Evolutionary conservation across 2,888 invertebrate species (phyloP).

Genomic region (Lasioglossum malachurum): DNA sequence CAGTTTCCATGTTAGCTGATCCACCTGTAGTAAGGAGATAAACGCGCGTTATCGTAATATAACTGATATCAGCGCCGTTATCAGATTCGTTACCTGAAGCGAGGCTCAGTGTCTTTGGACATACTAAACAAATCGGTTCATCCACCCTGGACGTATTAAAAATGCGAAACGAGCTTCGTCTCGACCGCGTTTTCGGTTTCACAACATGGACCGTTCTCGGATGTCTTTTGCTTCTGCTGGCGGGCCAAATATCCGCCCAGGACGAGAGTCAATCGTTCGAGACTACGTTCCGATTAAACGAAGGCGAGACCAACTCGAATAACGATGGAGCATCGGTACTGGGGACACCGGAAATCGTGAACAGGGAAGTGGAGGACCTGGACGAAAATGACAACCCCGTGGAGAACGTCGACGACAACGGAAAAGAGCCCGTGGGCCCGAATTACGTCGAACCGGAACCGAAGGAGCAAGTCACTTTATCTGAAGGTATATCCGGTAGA

Average conservation of each 20-base stretch:
- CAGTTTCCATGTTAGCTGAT: constrained; percentile 57
- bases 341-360: background rate
- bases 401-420: background rate
- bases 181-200: constrained; percentile 41
- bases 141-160: constrained; percentile 36
- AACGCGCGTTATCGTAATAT: constrained; percentile 76
- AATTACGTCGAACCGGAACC: background rate
- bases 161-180: constrained; percentile 58
- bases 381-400: constrained; percentile 20
- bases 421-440: background rate
- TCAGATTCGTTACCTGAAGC: constrained; percentile 67
- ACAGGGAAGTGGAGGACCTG: constrained; percentile 71
- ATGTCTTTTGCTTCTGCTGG: constrained; percentile 14
- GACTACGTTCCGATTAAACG: constrained; percentile 71
- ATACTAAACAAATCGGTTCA: constrained; percentile 68
- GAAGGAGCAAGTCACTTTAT: constrained; percentile 4
- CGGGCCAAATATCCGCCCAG: constrained; percentile 37
- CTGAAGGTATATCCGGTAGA: constrained; percentile 54
- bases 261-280: constrained; percentile 70
- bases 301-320: background rate
- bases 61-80: constrained; percentile 77
- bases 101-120: constrained; percentile 67
- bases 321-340: background rate
- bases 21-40: constrained; percentile 76
- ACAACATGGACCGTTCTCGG: constrained; percentile 32